A percentile compares a stretch with the other conserved stretches of the same genome.
Conservation (phyloP, 2,797 vertebrate species). For the Echiichthys vipera region DNA sequence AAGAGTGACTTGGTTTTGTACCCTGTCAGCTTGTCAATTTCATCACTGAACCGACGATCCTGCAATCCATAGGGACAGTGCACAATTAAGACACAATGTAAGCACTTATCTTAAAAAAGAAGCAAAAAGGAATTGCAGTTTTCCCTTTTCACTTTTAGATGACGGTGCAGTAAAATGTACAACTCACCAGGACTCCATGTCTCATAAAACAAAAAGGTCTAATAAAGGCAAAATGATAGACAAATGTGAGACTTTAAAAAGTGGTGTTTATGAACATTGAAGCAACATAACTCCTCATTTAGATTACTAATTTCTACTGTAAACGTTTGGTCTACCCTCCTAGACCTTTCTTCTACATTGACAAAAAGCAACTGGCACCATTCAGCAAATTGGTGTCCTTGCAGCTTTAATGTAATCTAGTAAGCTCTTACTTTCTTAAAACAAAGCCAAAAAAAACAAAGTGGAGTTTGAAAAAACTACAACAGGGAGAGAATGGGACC, state of each 20-base stretch:
- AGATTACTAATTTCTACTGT: background rate
- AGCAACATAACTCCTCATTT: background rate
- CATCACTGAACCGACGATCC: slow-evolving; percentile 98
- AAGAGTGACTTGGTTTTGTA: slow-evolving; percentile 98
- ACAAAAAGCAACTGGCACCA: background rate
- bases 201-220: background rate
- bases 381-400: background rate
- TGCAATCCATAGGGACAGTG: slow-evolving; percentile 66
- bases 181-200: background rate
- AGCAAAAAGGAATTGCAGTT: slow-evolving; percentile 5
- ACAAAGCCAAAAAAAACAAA: background rate
- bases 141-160: slow-evolving; percentile 10
- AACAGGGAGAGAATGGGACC: background rate
- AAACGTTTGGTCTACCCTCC: background rate
- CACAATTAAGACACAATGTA: slow-evolving; percentile 27
- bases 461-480: background rate
- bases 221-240: background rate
- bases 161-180: slow-evolving; percentile 8
- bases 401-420: background rate
- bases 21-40: slow-evolving; percentile 98
- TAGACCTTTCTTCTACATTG: background rate
- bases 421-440: background rate
- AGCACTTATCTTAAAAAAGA: slow-evolving; percentile 25
- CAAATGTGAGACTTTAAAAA: background rate
- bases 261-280: background rate